These are phyloP conservation scores for Drosophila testacea DNA, from an alignment of 2,888 invertebrate genomes.

Conservation along the genomic window DNA sequence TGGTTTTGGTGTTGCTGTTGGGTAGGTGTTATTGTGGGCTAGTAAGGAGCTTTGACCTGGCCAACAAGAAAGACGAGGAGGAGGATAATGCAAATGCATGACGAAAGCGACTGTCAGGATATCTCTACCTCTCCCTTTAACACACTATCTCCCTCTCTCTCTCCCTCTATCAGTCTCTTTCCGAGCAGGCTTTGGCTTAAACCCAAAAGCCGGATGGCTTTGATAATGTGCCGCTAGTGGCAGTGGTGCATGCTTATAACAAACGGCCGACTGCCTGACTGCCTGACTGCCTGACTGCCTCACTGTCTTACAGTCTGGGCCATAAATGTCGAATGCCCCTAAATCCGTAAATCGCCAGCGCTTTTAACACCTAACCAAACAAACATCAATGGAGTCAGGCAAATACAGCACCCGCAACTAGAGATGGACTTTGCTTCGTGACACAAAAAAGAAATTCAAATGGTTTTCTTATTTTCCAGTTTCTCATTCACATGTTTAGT, in stretches of 20 bases:
- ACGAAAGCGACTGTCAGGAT: conserved; percentile 39
- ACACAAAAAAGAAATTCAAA: not conserved
- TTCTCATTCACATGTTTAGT: not conserved
- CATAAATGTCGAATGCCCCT: conserved; percentile 47
- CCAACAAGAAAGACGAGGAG: conserved; percentile 6
- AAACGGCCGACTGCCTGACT: conserved; percentile 7
- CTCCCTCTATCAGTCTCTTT: not conserved
- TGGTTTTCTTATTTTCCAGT: not conserved
- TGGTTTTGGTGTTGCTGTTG: not conserved
- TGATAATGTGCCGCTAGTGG: conserved; percentile 34
- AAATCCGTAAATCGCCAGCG: conserved; percentile 49
- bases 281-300: conserved; percentile 14
- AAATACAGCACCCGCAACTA: conserved; percentile 2
- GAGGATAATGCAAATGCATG: conserved; percentile 37
- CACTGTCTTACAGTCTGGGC: conserved; percentile 5
- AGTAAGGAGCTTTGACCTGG: conserved; percentile 48
- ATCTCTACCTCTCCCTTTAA: not conserved
- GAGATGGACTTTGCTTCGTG: conserved; percentile 15
- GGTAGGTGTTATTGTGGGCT: conserved; percentile 29
- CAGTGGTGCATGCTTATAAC: conserved; percentile 18
- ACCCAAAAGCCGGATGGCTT: conserved; percentile 43
- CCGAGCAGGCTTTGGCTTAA: conserved; percentile 9
- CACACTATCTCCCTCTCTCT: not conserved
- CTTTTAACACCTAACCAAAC: conserved; percentile 60
- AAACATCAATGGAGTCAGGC: conserved; percentile 39